phyloP scores from a whole-genome alignment of 1,140 invertebrate genomes.

The Cheumatopsyche charites region DNA sequence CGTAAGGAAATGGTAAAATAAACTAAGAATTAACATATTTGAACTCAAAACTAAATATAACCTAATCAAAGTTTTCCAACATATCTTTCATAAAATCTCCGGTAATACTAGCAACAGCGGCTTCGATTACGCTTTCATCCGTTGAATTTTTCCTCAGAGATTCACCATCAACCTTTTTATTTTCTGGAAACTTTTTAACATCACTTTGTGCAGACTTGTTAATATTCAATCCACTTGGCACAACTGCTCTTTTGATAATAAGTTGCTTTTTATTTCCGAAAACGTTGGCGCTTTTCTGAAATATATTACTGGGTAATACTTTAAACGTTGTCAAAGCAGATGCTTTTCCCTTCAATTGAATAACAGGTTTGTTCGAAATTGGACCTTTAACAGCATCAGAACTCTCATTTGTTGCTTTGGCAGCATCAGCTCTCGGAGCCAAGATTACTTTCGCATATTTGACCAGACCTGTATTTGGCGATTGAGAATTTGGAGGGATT shows the following conservation, averaged over 20 bases:
- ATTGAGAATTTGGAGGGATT: constrained; percentile 32
- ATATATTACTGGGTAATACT: constrained; percentile 41
- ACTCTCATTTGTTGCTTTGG: not conserved
- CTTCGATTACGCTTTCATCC: constrained; percentile 44
- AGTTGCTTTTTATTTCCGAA: constrained; percentile 23
- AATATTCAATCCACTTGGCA: constrained; percentile 26
- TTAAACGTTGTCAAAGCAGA: constrained; percentile 37
- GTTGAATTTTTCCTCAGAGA: constrained; percentile 36
- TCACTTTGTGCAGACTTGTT: constrained; percentile 1
- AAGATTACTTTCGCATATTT: constrained; percentile 45
- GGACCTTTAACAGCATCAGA: constrained; percentile 8
- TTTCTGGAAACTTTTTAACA: constrained; percentile 27
- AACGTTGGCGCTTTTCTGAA: constrained; percentile 40
- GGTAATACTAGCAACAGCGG: constrained; percentile 46
- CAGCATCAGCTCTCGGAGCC: constrained; percentile 32
- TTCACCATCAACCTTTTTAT: constrained; percentile 29
- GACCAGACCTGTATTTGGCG: constrained; percentile 35
- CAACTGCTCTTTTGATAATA: constrained; percentile 42
- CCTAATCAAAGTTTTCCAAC: constrained; percentile 12
- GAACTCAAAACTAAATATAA: not conserved
- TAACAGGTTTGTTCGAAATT: constrained; percentile 35
- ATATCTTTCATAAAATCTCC: constrained; percentile 36
- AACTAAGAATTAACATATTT: not conserved
- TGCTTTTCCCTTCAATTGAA: constrained; percentile 44
- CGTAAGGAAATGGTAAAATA: too few relatives aligned